Percentiles rank a stretch among this genome's conserved stretches.
Conservation (phyloP, 2,888 invertebrate genomes). For the Lymantria dispar region DNA sequence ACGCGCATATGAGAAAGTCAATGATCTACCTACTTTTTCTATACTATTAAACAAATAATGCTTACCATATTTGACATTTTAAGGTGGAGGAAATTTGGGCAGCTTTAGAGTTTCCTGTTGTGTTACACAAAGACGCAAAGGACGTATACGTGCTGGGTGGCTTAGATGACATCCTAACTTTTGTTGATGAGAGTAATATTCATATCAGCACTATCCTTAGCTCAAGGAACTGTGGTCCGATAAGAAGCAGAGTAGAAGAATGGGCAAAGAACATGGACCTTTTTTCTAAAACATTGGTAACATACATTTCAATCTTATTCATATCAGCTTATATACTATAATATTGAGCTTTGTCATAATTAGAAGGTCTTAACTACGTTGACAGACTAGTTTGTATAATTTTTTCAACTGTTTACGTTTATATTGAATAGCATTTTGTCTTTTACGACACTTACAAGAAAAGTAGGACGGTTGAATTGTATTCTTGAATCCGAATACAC, state of each 20-base stretch:
- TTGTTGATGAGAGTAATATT: conserved; percentile 93
- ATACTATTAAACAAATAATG: background rate
- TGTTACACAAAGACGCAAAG: conserved; percentile 90
- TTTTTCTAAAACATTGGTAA: conserved; percentile 91
- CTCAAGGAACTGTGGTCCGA: conserved; percentile 92
- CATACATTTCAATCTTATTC: background rate
- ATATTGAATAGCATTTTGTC: no score
- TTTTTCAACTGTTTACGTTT: no score
- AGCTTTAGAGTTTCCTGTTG: conserved; percentile 88
- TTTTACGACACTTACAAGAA: no score
- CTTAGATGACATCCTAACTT: conserved; percentile 91
- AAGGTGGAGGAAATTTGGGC: conserved; percentile 94
- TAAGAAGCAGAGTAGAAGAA: conserved; percentile 90
- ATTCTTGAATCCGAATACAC: no score
- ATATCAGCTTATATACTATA: no score
- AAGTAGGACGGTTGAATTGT: no score
- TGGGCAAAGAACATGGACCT: conserved; percentile 90
- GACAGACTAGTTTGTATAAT: no score
- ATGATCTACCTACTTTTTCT: no score
- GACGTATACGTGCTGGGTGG: conserved; percentile 93
- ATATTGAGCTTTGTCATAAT: no score
- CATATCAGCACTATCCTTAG: conserved; percentile 93
- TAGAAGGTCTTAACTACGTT: no score
- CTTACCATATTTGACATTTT: background rate
- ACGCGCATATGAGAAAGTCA: no score